These are phyloP conservation scores for Pseudococcus viburni DNA, from an alignment of 2,888 invertebrate species.

Conservation along the genomic window DNA sequence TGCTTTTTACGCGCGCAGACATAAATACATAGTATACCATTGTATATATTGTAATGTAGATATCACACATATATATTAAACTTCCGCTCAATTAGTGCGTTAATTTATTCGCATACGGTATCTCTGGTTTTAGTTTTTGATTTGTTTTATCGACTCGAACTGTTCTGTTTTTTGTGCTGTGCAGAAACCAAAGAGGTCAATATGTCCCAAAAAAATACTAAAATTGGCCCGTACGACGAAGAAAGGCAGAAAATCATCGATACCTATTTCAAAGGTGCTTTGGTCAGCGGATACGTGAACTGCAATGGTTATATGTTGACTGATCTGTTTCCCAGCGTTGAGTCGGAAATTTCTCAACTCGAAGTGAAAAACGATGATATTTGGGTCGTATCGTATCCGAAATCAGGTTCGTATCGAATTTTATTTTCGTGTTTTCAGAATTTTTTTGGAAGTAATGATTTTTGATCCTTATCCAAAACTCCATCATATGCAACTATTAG, in stretches of 20 bases:
- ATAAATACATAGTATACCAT: no score
- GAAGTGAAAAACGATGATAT: background rate
- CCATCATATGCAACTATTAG: no score
- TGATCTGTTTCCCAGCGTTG: background rate
- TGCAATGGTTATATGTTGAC: slow-evolving; percentile 12
- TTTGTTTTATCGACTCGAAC: background rate
- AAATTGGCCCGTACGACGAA: background rate
- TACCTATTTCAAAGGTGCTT: background rate
- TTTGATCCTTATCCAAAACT: no score
- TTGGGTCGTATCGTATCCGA: slow-evolving; percentile 10
- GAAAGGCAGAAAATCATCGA: background rate
- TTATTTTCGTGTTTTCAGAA: no score
- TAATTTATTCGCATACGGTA: no score
- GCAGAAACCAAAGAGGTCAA: background rate
- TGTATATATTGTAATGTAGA: no score
- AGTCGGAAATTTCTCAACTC: background rate
- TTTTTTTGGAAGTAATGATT: no score
- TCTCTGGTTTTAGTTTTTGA: background rate
- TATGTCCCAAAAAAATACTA: background rate
- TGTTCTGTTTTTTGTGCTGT: background rate
- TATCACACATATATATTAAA: no score
- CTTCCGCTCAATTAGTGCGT: no score
- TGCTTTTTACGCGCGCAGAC: no score
- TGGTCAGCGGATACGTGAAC: background rate
- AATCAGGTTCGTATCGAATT: slow-evolving; percentile 5